Conservation (phyloP, 2,888 invertebrate genomes). For the Alentia gelatinosa region DNA sequence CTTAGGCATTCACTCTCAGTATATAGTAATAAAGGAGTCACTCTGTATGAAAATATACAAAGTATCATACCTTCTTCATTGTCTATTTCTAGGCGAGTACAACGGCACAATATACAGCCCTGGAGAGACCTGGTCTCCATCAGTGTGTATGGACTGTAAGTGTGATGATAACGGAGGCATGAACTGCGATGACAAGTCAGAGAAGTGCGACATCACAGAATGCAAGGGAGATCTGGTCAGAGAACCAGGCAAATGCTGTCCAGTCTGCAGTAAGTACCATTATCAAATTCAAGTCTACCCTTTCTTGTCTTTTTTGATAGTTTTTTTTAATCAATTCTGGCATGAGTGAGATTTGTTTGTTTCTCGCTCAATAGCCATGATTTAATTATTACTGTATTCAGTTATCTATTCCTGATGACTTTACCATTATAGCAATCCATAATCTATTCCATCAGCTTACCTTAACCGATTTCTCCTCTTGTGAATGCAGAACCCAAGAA, state of each 20-base stretch:
- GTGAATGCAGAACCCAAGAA: neutral
- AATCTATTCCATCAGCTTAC: neutral
- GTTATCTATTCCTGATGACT: no score
- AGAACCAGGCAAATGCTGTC: constrained; percentile 25
- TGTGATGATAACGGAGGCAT: neutral
- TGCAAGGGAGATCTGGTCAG: constrained; percentile 41
- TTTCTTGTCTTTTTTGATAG: no score
- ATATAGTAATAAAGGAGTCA: no score
- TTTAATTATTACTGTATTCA: neutral
- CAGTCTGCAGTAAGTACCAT: constrained; percentile 49
- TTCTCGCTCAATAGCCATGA: neutral
- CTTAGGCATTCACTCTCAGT: no score
- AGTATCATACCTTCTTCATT: no score
- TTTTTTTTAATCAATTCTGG: no score
- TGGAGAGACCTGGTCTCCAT: neutral
- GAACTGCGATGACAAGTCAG: neutral
- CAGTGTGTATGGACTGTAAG: constrained; percentile 15
- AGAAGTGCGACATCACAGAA: neutral
- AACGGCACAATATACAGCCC: neutral
- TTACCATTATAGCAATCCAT: neutral
- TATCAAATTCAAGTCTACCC: no score
- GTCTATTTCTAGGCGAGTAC: neutral
- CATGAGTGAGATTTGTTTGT: no score
- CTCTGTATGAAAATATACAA: no score
- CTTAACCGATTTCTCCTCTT: neutral